phyloP scores from a whole-genome alignment of 1,140 invertebrate genomes.

The Drosophila fuyamai region DNA sequence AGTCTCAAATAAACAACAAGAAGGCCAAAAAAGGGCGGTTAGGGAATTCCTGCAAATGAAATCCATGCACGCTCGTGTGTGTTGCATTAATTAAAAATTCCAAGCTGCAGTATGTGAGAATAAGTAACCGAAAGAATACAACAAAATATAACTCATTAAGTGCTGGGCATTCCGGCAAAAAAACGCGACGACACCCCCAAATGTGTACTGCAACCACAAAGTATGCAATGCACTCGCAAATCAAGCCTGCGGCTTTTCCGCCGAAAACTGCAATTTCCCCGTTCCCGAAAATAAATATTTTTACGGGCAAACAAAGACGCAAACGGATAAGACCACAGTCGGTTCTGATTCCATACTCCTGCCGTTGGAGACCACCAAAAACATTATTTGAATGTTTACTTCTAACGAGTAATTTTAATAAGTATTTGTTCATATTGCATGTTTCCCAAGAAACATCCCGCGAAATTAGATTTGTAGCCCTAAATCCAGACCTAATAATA shows the following conservation, averaged over 20 bases:
- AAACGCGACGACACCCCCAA: constrained; percentile 32
- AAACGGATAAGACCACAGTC: constrained; percentile 11
- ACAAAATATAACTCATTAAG: constrained; percentile 74
- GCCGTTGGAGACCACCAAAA: background rate
- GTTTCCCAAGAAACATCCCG: background rate
- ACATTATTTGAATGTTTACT: constrained; percentile 13
- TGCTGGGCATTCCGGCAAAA: constrained; percentile 66
- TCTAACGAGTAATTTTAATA: constrained; percentile 2
- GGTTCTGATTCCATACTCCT: background rate
- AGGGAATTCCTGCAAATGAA: constrained; percentile 59
- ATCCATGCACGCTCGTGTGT: constrained; percentile 40
- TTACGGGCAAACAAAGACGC: constrained; percentile 18
- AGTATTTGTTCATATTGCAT: background rate
- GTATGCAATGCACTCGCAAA: constrained; percentile 83
- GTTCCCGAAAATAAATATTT: constrained; percentile 19
- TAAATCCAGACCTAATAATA: no score
- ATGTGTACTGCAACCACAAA: constrained; percentile 63
- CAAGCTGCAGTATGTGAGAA: constrained; percentile 52
- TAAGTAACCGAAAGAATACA: constrained; percentile 39
- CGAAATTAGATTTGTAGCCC: no score
- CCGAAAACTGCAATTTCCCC: constrained; percentile 66
- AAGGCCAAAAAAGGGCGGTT: constrained; percentile 29
- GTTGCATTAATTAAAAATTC: constrained; percentile 80
- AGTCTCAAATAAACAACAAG: constrained; percentile 35
- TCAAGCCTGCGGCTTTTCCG: constrained; percentile 68